Evolutionary conservation across 2,888 invertebrate genomes (phyloP).

Genomic region (Orchesellides sinensis): DNA sequence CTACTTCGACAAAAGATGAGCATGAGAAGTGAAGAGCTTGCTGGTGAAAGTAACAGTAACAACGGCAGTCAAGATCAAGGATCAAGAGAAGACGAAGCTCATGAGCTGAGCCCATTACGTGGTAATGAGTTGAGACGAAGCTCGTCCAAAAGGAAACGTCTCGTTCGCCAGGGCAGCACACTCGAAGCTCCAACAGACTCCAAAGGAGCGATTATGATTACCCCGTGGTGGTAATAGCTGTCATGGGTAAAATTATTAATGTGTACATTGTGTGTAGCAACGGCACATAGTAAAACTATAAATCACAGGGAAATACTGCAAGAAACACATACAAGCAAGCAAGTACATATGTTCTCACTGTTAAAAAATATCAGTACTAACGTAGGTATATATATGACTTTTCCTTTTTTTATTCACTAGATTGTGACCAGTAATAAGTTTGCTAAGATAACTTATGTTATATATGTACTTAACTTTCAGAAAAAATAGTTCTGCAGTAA

Average conservation of each 20-base stretch:
- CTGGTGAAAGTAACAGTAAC: constrained; percentile 1
- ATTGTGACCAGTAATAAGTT: too few species aligned
- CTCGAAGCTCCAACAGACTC: constrained; percentile 89
- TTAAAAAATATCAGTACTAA: neutral
- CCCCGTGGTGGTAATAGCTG: constrained; percentile 63
- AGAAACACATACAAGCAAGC: neutral
- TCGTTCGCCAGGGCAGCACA: constrained; percentile 86
- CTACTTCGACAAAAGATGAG: constrained; percentile 52
- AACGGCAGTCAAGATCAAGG: constrained; percentile 56
- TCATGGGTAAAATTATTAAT: constrained; percentile 60
- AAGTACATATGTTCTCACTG: neutral
- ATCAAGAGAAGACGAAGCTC: constrained; percentile 51
- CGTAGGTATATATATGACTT: too few species aligned
- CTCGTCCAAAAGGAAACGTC: constrained; percentile 76
- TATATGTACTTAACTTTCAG: too few species aligned
- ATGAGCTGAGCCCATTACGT: constrained; percentile 64
- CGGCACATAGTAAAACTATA: constrained; percentile 37
- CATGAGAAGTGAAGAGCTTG: constrained; percentile 44
- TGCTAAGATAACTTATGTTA: too few species aligned
- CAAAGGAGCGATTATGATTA: constrained; percentile 81
- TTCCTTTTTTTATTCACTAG: too few species aligned
- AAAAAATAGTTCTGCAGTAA: too few species aligned
- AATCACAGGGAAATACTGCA: constrained; percentile 39
- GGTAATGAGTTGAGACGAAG: constrained; percentile 61
- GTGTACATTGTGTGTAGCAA: constrained; percentile 27